Evolutionary conservation across 2,113 vertebrate genomes (phyloP).

Genomic region (Numenius arquata): DNA sequence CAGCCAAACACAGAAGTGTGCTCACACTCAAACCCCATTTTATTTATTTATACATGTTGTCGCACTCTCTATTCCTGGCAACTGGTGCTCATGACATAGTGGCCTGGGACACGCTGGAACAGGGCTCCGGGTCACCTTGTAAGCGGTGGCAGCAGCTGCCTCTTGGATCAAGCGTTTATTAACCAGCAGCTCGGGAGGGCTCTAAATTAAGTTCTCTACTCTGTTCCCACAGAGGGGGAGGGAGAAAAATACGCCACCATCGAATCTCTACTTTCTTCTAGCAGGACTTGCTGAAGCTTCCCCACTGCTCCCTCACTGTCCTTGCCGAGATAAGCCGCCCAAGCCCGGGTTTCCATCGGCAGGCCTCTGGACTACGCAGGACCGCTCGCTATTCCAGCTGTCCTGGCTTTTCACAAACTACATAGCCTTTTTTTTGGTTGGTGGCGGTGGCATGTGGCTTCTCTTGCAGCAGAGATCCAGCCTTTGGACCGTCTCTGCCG

Average conservation of each 20-base stretch:
- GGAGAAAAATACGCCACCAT: background rate
- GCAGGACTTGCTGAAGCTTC: background rate
- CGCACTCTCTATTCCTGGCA: slow-evolving; percentile 39
- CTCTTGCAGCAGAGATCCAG: background rate
- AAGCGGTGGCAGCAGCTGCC: slow-evolving; percentile 54
- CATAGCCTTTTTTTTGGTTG: background rate
- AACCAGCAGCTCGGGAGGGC: background rate
- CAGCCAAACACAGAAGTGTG: background rate
- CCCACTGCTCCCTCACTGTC: background rate
- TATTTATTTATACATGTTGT: slow-evolving; percentile 52
- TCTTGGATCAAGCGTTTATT: slow-evolving; percentile 36
- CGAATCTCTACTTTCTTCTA: background rate
- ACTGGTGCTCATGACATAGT: slow-evolving; percentile 50
- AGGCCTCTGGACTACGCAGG: rapidly evolving
- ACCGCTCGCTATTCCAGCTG: background rate
- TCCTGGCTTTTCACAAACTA: background rate
- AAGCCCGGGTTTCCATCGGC: background rate
- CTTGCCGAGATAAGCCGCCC: background rate
- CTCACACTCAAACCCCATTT: slow-evolving; percentile 26
- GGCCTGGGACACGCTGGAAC: slow-evolving; percentile 27
- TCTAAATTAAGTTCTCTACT: slow-evolving; percentile 57
- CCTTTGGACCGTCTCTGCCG: background rate
- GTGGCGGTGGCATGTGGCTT: rapidly evolving
- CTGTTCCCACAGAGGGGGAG: background rate
- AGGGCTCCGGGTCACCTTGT: slow-evolving; percentile 38